Base-by-base conservation (phyloP, 2,888 invertebrate genomes). In the Caenorhabditis angaria region DNA sequence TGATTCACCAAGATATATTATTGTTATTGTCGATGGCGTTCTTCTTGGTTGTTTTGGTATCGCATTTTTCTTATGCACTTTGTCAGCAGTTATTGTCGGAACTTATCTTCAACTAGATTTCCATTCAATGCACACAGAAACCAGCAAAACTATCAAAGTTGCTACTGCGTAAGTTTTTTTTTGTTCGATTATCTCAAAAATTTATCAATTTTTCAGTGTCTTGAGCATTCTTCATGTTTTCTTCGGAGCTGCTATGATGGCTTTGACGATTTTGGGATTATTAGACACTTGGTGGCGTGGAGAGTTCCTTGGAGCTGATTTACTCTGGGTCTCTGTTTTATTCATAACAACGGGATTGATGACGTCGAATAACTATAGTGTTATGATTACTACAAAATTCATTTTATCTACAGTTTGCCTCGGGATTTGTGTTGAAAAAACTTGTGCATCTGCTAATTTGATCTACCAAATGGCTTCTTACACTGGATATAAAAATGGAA, bases 381-480 rank as follows among this genome's bases (percentile, higher is more conserved):
- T 77, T 14, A 74, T 79, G 61, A 77, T 80, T 48, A 82, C 75
- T 10, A 76, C 82, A 14, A 76, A 82, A 27, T 87, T 83, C 65
- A 73, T 86, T 2, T 59, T 85, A 50, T 82, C 82, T 53, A 69
- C 84, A 20, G 70, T 81, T 22, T 76, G 77, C 20, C 67, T 85
- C 27, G 81, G 82, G 12, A 78, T 87, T 3, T 76, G 78, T 1
- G 70, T 81, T 1, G 87, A 87, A 62, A 86, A 87, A 72, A 76
- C 82, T 56, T 79, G 85, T 29, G 80, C 82, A 25, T 81, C 81
- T 24, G 76, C 82, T 29, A 83, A 87, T 71, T 70, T 87, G 53
- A 82, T 87, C 65, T 87, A 87, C 67, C 85, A 86, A 68, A 83
- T 83, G 58, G 66, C 79, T 32, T 65, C 78, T 24, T 81, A 82